phyloP scores from a whole-genome alignment of 2,113 vertebrate species.

The Pantherophis guttatus region DNA sequence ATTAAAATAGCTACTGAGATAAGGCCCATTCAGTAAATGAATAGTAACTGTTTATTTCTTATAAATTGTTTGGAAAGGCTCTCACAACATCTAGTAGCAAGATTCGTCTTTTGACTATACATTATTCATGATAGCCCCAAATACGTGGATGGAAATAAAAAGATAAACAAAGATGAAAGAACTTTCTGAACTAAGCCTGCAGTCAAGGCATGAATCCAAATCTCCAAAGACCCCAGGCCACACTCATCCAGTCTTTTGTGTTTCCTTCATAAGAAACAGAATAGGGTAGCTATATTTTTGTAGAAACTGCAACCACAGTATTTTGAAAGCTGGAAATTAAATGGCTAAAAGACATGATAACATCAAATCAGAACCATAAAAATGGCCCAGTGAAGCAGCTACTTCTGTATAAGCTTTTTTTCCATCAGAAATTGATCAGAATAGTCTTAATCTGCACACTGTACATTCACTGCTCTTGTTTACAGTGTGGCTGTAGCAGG shows the following conservation, averaged over 20 bases:
- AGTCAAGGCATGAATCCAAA: not conserved
- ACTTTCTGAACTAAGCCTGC: conserved; percentile 3
- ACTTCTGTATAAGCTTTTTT: conserved; percentile 1
- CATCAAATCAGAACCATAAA: conserved; percentile 24
- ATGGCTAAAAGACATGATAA: conserved; percentile 19
- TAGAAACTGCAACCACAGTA: accelerated
- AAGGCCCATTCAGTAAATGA: not conserved
- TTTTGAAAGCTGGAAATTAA: conserved; percentile 15
- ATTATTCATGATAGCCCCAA: not conserved
- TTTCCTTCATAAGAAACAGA: accelerated
- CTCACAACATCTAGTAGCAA: not conserved
- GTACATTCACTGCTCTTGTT: not conserved
- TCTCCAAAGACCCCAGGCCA: not conserved
- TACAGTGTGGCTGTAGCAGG: not conserved
- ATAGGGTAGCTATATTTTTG: accelerated
- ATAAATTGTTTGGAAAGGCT: not conserved
- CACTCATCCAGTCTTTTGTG: not conserved
- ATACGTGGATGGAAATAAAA: not conserved
- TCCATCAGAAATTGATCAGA: not conserved
- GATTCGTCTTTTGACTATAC: not conserved
- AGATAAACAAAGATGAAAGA: not conserved
- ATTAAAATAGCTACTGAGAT: not conserved
- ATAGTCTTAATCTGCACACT: accelerated
- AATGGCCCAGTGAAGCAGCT: not conserved
- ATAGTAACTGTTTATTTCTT: not conserved